Conservation (phyloP, 2,888 invertebrate species). For the Sminthurinus aureus region DNA sequence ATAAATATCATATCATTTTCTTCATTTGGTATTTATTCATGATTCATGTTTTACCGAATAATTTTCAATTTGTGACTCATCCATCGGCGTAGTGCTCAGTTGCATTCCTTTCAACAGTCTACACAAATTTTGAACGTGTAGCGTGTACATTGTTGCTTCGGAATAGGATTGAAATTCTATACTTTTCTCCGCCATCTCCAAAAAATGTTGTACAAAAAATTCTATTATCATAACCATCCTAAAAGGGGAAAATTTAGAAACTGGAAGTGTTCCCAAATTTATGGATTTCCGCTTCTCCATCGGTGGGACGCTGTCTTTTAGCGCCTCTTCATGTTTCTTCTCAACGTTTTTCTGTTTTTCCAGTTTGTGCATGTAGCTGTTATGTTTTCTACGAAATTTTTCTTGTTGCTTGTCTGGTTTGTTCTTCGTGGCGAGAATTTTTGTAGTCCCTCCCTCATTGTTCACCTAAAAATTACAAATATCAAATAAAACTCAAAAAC, state of each 20-base stretch:
- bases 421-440: background rate
- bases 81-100: slow-evolving; percentile 24
- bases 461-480: background rate
- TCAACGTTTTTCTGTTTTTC: slow-evolving; percentile 41
- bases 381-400: slow-evolving; percentile 62
- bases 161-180: slow-evolving; percentile 70
- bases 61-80: background rate
- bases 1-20: no score
- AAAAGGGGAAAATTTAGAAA: slow-evolving; percentile 43
- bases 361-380: slow-evolving; percentile 65
- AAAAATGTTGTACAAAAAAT: slow-evolving; percentile 76
- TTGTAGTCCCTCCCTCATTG: background rate
- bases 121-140: slow-evolving; percentile 74
- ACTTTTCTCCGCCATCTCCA: slow-evolving; percentile 74
- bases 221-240: slow-evolving; percentile 64
- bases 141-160: slow-evolving; percentile 73
- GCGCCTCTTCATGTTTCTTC: slow-evolving; percentile 1
- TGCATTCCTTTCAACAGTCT: slow-evolving; percentile 65
- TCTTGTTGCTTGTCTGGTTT: slow-evolving; percentile 59
- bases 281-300: slow-evolving; percentile 51
- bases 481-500: background rate
- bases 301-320: slow-evolving; percentile 43
- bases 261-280: slow-evolving; percentile 47
- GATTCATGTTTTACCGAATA: slow-evolving; percentile 24
- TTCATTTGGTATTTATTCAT: background rate